Evolutionary conservation across 2,113 vertebrate species (phyloP).

Genomic region (Cebidichthys violaceus): DNA sequence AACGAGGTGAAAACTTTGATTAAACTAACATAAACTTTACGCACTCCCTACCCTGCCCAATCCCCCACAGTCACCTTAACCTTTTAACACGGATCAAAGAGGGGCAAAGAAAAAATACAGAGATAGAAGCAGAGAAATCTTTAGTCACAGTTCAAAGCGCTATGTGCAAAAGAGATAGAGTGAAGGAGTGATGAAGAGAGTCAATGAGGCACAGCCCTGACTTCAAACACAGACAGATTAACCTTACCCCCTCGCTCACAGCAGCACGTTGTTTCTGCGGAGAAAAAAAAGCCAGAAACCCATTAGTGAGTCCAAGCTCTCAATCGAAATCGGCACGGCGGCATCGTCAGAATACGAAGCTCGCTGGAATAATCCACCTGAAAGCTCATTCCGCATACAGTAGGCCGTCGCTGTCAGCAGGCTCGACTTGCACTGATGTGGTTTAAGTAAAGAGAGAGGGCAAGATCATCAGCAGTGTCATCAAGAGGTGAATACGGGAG

Average conservation of each 20-base stretch:
- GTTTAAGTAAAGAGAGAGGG: neutral
- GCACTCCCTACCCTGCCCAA: constrained; percentile 29
- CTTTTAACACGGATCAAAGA: constrained; percentile 63
- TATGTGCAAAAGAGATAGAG: neutral
- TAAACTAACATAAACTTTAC: constrained; percentile 50
- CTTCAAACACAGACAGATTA: constrained; percentile 75
- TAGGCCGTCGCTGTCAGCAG: neutral
- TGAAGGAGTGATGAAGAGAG: constrained; percentile 43
- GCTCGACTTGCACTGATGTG: constrained; percentile 10
- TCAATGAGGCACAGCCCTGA: constrained; percentile 69
- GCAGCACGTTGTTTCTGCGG: constrained; percentile 46
- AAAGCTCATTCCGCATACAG: constrained; percentile 15
- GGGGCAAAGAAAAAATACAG: constrained; percentile 15
- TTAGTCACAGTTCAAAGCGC: constrained; percentile 70
- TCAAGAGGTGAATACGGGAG: no score
- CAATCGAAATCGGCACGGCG: neutral
- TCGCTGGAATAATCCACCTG: constrained; percentile 1
- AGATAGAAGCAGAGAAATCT: constrained; percentile 51
- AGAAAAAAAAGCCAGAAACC: constrained; percentile 54
- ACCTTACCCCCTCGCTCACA: constrained; percentile 54
- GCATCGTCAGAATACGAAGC: constrained; percentile 44
- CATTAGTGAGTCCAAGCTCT: constrained; percentile 57
- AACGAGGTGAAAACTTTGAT: neutral
- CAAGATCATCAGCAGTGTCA: neutral
- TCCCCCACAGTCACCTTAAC: constrained; percentile 66